Evolutionary conservation across 2,113 vertebrate genomes (phyloP).

Genomic region (Gasterosteus nipponicus): DNA sequence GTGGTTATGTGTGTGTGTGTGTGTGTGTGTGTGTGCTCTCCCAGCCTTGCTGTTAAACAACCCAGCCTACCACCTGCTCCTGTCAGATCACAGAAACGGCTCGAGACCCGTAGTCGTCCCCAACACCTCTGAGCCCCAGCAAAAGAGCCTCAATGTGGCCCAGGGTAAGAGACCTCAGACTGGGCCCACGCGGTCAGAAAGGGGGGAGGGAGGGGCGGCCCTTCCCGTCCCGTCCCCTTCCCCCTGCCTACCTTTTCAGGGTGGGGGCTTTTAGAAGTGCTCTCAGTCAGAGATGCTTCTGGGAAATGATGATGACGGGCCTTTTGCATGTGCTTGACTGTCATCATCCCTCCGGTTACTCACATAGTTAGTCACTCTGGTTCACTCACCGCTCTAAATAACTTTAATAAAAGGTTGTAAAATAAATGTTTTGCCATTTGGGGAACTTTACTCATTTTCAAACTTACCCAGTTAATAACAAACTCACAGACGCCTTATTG

Average conservation of each 20-base stretch:
- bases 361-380: conserved; percentile 25
- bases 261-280: neutral
- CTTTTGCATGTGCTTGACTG: conserved; percentile 54
- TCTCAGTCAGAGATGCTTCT: conserved; percentile 5
- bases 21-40: conserved; percentile 49
- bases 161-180: conserved; percentile 82
- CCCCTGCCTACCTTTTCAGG: neutral
- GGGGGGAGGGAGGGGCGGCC: no score
- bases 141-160: conserved; percentile 84
- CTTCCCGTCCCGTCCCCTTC: neutral
- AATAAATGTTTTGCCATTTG: conserved; percentile 46
- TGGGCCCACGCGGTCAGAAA: conserved; percentile 31
- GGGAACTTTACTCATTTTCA: conserved; percentile 13
- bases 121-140: conserved; percentile 76
- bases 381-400: conserved; percentile 32
- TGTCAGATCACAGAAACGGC: conserved; percentile 88
- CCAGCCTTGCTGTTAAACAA: conserved; percentile 94
- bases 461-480: neutral
- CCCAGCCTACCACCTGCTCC: conserved; percentile 92
- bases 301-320: neutral
- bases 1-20: conserved; percentile 53
- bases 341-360: conserved; percentile 34
- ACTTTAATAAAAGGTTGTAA: no score
- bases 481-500: neutral
- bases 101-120: conserved; percentile 74